phyloP scores from a whole-genome alignment of 1,140 invertebrate species.

The Zaprionus capensis region DNA sequence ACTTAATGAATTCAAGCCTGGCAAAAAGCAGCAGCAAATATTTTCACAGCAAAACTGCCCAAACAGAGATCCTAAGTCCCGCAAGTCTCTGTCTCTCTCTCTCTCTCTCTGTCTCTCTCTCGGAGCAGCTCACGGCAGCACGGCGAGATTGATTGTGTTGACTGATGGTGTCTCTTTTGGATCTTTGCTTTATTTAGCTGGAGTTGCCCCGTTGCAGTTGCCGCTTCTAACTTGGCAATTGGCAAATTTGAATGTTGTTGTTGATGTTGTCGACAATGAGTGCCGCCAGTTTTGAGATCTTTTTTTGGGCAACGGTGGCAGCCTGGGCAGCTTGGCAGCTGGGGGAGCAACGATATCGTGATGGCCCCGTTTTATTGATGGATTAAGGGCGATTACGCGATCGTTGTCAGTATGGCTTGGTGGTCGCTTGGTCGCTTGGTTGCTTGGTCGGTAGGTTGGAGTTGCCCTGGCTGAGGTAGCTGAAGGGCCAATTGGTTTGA shows the following conservation, averaged over 20 bases:
- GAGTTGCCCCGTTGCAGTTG: conserved; percentile 7
- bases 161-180: conserved; percentile 66
- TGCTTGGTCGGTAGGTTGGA: neutral
- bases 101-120: neutral
- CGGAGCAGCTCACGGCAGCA: neutral
- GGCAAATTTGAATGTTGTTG: conserved; percentile 74
- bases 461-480: conserved; percentile 40
- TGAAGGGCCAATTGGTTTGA: conserved; percentile 63
- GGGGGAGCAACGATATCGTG: conserved; percentile 70
- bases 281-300: conserved; percentile 34
- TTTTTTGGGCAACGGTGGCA: conserved; percentile 63
- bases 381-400: conserved; percentile 84
- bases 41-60: conserved; percentile 66
- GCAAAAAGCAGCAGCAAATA: conserved; percentile 67
- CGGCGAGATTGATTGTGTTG: conserved; percentile 76
- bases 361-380: conserved; percentile 84
- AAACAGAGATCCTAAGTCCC: conserved; percentile 32
- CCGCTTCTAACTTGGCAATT: conserved; percentile 57
- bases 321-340: conserved; percentile 17
- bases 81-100: neutral
- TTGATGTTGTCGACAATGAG: conserved; percentile 59
- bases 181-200: conserved; percentile 7
- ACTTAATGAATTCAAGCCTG: conserved; percentile 58
- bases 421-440: neutral
- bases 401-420: conserved; percentile 64